Conservation (phyloP, 1,140 invertebrate genomes). For the Helicoverpa armigera region DNA sequence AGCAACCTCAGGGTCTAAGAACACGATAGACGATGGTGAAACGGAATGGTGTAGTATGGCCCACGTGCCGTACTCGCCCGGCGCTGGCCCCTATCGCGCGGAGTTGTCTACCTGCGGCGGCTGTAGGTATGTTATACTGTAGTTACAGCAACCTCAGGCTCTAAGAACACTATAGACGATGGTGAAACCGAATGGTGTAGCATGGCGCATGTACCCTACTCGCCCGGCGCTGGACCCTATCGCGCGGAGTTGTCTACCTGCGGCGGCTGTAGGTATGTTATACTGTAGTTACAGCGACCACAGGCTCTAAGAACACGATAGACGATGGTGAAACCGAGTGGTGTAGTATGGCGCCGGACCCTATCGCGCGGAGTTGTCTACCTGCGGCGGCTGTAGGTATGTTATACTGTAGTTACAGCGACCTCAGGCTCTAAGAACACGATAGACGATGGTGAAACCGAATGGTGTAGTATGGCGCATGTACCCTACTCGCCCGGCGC, state of each 20-base stretch:
- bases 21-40: constrained; percentile 61
- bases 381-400: constrained; percentile 91
- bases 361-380: constrained; percentile 85
- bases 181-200: constrained; percentile 59
- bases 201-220: constrained; percentile 76
- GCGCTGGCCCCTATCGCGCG: constrained; percentile 77
- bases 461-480: constrained; percentile 68
- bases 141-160: constrained; percentile 57
- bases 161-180: constrained; percentile 62
- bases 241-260: constrained; percentile 88
- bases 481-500: constrained; percentile 77
- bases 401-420: constrained; percentile 56
- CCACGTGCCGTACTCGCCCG: constrained; percentile 78
- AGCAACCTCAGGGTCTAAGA: constrained; percentile 59
- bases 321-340: constrained; percentile 62
- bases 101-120: constrained; percentile 88
- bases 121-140: constrained; percentile 87
- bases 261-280: constrained; percentile 89
- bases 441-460: constrained; percentile 60
- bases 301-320: constrained; percentile 57
- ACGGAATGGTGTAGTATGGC: constrained; percentile 63
- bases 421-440: constrained; percentile 57
- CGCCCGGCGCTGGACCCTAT: constrained; percentile 71
- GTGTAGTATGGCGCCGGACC: constrained; percentile 69
- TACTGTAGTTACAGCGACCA: constrained; percentile 50